phyloP scores from a whole-genome alignment of 2,888 invertebrate species.

The Cephus runcator region DNA sequence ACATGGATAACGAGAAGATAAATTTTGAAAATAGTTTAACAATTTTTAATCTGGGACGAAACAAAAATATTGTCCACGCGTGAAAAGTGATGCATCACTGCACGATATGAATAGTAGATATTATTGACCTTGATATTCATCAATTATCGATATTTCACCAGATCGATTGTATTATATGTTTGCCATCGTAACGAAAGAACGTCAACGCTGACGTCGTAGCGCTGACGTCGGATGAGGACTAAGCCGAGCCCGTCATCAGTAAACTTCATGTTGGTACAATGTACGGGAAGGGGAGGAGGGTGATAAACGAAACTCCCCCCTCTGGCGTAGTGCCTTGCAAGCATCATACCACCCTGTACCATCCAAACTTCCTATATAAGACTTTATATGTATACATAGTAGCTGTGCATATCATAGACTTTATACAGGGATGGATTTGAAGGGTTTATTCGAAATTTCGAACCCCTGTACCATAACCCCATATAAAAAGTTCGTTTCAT shows the following conservation, averaged over 20 bases:
- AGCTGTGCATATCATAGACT: background rate
- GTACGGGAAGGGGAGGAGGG: background rate
- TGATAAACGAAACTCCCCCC: slow-evolving; percentile 13
- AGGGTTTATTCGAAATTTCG: background rate
- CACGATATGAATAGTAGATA: no score
- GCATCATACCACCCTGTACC: background rate
- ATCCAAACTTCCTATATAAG: background rate
- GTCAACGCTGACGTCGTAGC: background rate
- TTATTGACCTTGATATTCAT: background rate
- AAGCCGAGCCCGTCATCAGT: slow-evolving; percentile 15
- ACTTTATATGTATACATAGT: background rate
- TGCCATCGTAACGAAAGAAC: slow-evolving; percentile 9
- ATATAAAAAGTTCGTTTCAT: slow-evolving; percentile 4
- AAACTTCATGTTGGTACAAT: slow-evolving; percentile 12
- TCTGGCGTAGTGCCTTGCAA: background rate
- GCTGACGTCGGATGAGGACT: slow-evolving; percentile 8
- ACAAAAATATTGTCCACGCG: no score
- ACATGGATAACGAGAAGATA: background rate
- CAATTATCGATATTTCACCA: background rate
- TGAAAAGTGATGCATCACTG: no score
- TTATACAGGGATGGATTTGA: background rate
- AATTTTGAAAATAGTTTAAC: no score
- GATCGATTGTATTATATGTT: background rate
- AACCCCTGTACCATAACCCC: background rate
- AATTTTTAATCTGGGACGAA: no score